A percentile compares a stretch with the other conserved stretches of the same genome.
These are phyloP conservation scores for Neocrepidodera transversa DNA, from an alignment of 2,888 invertebrate genomes.

Conservation along the genomic window DNA sequence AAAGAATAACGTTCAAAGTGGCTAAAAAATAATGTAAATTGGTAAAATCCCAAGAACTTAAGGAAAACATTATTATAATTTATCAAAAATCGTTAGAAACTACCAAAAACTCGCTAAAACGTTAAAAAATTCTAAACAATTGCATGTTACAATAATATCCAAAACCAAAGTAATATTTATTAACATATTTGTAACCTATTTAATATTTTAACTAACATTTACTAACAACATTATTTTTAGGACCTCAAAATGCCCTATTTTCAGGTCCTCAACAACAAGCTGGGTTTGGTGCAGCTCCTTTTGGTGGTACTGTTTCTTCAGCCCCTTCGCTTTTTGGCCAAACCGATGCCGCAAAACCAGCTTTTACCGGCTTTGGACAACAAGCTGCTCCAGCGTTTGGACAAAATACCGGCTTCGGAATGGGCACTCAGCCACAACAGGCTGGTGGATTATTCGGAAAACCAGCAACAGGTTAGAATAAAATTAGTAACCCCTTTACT, in stretches of 20 bases:
- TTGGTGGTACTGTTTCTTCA: constrained; percentile 63
- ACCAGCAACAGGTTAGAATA: constrained; percentile 31
- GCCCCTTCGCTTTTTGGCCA: constrained; percentile 64
- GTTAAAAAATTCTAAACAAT: too few relatives aligned
- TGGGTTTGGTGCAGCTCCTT: constrained; percentile 56
- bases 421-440: constrained; percentile 37
- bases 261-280: constrained; percentile 58
- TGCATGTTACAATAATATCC: too few relatives aligned
- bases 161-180: too few relatives aligned
- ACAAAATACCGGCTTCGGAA: constrained; percentile 53
- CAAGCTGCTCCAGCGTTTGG: constrained; percentile 66
- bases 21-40: too few relatives aligned
- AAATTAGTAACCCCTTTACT: too few relatives aligned
- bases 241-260: constrained; percentile 45
- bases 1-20: too few relatives aligned
- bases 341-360: constrained; percentile 53
- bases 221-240: constrained; percentile 41
- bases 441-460: constrained; percentile 33
- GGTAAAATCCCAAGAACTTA: too few relatives aligned
- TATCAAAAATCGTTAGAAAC: too few relatives aligned
- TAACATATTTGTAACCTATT: too few relatives aligned
- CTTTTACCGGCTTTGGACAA: constrained; percentile 72
- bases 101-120: too few relatives aligned
- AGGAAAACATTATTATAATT: too few relatives aligned
- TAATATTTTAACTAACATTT: too few relatives aligned